phyloP scores from a whole-genome alignment of 2,797 vertebrate species.

The Echeneis naucrates region DNA sequence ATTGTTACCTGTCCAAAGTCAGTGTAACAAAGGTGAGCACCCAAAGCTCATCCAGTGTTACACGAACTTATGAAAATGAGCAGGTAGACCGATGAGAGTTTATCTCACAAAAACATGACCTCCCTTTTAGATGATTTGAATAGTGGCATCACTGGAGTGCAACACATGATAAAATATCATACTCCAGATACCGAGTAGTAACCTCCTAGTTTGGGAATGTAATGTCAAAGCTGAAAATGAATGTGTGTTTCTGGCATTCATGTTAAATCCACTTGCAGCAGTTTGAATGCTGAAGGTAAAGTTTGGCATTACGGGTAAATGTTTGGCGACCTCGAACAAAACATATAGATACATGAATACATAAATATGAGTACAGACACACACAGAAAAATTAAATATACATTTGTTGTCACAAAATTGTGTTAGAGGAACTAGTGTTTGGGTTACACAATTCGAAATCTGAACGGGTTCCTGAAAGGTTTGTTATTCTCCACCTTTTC shows the following conservation, averaged over 20 bases:
- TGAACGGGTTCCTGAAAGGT: too few species aligned
- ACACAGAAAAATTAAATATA: too few species aligned
- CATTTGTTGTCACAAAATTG: too few species aligned
- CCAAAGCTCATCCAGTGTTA: neutral
- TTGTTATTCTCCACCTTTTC: neutral
- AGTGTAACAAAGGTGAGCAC: neutral
- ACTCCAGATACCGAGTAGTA: neutral
- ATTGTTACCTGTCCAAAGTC: neutral
- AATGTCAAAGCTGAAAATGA: neutral
- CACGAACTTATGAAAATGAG: constrained; percentile 48
- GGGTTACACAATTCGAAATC: neutral
- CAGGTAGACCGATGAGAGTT: constrained; percentile 17
- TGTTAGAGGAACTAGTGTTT: too few species aligned
- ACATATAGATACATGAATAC: too few species aligned
- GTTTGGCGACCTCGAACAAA: neutral
- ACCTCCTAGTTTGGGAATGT: neutral
- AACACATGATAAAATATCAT: neutral
- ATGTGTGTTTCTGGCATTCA: neutral
- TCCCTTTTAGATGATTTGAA: constrained; percentile 44
- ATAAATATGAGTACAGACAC: too few species aligned
- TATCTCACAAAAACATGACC: constrained; percentile 21
- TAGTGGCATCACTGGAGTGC: constrained; percentile 2
- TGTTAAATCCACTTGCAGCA: neutral
- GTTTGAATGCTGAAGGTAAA: neutral
- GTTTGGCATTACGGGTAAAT: neutral